Percentiles rank a stretch among this genome's conserved stretches.
phyloP scores from a whole-genome alignment of 2,888 invertebrate species.

The Eucriotettix oculatus region DNA sequence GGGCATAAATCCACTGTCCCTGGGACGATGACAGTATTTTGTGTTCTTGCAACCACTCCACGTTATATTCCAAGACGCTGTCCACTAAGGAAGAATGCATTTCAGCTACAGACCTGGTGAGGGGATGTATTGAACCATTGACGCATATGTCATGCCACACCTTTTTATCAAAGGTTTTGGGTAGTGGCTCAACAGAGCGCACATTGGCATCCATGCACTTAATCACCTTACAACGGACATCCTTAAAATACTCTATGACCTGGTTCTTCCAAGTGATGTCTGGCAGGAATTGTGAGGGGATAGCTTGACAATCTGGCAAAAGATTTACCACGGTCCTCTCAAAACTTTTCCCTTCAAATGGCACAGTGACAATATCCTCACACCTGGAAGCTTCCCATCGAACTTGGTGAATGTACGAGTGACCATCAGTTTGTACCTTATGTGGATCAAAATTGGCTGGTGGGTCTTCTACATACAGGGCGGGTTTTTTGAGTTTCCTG shows the following conservation, averaged over 20 bases:
- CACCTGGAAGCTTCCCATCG: not conserved
- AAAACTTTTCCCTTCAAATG: not conserved
- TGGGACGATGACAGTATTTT: slow-evolving; percentile 28
- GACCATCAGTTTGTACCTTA: not conserved
- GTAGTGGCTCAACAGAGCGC: not conserved
- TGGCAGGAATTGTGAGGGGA: not conserved
- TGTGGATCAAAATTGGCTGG: not conserved
- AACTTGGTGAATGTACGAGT: not conserved
- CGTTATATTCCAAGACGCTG: slow-evolving; percentile 31
- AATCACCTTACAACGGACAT: not conserved
- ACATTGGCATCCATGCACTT: not conserved
- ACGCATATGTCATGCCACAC: not conserved
- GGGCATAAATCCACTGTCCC: slow-evolving; percentile 54
- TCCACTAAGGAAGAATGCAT: slow-evolving; percentile 24
- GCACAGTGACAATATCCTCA: not conserved
- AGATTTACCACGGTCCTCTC: not conserved
- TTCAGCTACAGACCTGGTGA: not conserved
- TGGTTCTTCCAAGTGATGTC: not conserved
- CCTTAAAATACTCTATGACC: not conserved
- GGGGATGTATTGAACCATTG: not conserved
- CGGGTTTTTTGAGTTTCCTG: too few relatives aligned
- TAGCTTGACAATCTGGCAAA: not conserved
- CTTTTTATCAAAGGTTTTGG: not conserved
- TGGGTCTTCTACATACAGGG: not conserved
- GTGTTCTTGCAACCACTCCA: slow-evolving; percentile 28